phyloP scores from a whole-genome alignment of 2,888 invertebrate genomes.

The Agrochola litura region DNA sequence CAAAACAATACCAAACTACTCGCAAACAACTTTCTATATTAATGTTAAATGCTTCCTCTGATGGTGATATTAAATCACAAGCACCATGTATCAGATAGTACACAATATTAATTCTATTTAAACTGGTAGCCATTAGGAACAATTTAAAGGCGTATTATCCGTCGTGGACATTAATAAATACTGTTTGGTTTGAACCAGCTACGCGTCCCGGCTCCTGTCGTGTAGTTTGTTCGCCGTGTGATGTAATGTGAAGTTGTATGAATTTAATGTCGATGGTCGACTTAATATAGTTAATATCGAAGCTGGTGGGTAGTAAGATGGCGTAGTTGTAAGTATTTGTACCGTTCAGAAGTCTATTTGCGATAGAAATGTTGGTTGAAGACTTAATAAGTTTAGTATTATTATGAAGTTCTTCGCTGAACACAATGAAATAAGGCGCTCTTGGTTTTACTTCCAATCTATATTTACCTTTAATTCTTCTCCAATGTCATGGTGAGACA shows the following conservation, averaged over 20 bases:
- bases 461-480: not conserved
- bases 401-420: not conserved
- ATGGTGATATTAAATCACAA: slow-evolving; percentile 74
- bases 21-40: slow-evolving; percentile 69
- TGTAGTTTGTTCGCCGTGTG: slow-evolving; percentile 47
- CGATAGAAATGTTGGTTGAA: slow-evolving; percentile 12
- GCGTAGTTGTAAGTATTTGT: slow-evolving; percentile 26
- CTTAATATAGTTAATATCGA: slow-evolving; percentile 43
- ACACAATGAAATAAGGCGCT: not conserved
- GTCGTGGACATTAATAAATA: slow-evolving; percentile 64
- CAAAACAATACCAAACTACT: slow-evolving; percentile 40
- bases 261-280: slow-evolving; percentile 46
- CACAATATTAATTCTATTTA: slow-evolving; percentile 73
- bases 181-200: slow-evolving; percentile 61
- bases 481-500: not conserved
- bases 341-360: slow-evolving; percentile 29
- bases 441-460: not conserved
- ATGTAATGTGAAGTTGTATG: slow-evolving; percentile 52
- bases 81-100: slow-evolving; percentile 65
- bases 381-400: slow-evolving; percentile 14
- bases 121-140: slow-evolving; percentile 77
- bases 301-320: slow-evolving; percentile 39
- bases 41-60: slow-evolving; percentile 64
- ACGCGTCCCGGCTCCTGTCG: slow-evolving; percentile 51
- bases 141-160: slow-evolving; percentile 71